Evolutionary conservation across 2,113 vertebrate species (phyloP).

Genomic region (Peromyscus californicus): DNA sequence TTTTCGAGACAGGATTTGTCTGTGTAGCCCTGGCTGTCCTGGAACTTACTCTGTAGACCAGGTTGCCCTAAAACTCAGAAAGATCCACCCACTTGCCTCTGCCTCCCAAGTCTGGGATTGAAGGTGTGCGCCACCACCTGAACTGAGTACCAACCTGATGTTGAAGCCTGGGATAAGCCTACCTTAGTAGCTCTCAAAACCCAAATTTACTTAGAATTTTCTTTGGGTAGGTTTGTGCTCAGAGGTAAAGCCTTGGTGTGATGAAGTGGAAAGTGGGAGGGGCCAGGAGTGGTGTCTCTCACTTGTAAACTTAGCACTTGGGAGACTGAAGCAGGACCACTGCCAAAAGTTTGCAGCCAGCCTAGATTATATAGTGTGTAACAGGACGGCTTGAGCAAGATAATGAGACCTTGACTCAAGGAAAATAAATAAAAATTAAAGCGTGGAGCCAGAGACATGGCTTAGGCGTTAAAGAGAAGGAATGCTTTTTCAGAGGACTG

Average conservation of each 20-base stretch:
- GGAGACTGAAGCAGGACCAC: background rate
- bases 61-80: background rate
- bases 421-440: background rate
- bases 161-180: background rate
- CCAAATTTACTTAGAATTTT: background rate
- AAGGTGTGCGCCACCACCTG: background rate
- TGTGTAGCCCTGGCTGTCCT: background rate
- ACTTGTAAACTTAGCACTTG: background rate
- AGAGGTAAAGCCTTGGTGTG: background rate
- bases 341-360: background rate
- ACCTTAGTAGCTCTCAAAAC: background rate
- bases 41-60: background rate
- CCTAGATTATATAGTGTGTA: background rate
- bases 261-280: background rate
- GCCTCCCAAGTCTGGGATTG: background rate
- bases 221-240: background rate
- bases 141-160: background rate
- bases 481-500: background rate
- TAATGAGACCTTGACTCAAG: background rate
- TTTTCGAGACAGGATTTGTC: no score
- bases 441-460: no score
- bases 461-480: background rate
- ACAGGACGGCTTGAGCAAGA: background rate
- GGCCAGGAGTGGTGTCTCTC: background rate
- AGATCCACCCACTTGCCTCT: background rate